These are phyloP conservation scores for Bombus turneri DNA, from an alignment of 1,140 invertebrate species.

Conservation along the genomic window DNA sequence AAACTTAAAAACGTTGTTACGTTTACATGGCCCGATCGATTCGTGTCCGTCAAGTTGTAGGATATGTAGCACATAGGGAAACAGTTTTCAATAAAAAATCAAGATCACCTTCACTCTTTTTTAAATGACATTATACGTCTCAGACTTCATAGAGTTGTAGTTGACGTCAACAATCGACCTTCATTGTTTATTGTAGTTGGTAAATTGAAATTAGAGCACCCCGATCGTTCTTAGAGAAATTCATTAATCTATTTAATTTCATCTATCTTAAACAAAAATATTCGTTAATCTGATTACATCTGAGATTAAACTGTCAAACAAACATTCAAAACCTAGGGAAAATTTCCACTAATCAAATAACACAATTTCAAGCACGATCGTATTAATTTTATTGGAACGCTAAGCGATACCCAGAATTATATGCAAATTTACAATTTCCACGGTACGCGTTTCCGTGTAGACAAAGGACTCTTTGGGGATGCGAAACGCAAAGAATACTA, in stretches of 20 bases:
- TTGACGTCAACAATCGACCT: too few species aligned
- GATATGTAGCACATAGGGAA: too few species aligned
- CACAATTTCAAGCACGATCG: background rate
- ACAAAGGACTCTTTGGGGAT: background rate
- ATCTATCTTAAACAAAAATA: background rate
- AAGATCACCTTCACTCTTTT: too few species aligned
- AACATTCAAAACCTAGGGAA: too few species aligned
- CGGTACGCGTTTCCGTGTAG: background rate
- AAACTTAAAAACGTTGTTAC: too few species aligned
- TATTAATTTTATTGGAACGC: background rate
- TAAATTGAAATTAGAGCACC: background rate
- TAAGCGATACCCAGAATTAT: background rate
- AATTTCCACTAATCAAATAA: background rate
- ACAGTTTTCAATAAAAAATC: too few species aligned
- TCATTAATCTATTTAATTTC: background rate
- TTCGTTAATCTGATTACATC: background rate
- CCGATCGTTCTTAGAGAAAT: background rate
- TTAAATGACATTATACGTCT: too few species aligned
- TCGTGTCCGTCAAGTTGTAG: too few species aligned
- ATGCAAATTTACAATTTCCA: too few species aligned
- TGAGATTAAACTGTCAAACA: background rate
- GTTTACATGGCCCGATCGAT: too few species aligned
- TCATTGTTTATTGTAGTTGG: too few species aligned
- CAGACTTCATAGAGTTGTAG: too few species aligned
- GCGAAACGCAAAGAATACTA: constrained; percentile 9